Base-by-base conservation (phyloP, 2,113 vertebrate species). In the Capreolus pygargus region DNA sequence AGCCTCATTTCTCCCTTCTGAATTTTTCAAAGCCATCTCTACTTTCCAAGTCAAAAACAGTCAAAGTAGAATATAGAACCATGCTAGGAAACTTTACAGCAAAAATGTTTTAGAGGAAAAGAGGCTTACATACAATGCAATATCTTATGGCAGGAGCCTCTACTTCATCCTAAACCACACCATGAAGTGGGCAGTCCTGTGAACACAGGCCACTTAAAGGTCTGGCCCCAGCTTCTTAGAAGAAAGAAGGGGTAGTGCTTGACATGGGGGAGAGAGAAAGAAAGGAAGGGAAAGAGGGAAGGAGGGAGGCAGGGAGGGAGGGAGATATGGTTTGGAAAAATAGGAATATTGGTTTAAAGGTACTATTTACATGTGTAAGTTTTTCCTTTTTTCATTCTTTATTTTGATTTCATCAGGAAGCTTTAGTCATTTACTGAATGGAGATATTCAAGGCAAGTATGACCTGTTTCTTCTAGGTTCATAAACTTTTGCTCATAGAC, bases 61-160 rank as follows among this genome's bases (percentile, higher is more conserved):
- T 94, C 33, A 45, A 55, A 33, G 88, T 50, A 89, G 57, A 92
- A 61, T 50, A 57, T n/a, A n/a, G 0, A 84, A n/a, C 11, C 15
- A 33, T 39, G 64, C 15, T 27, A n/a, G 64, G 39, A 84, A 70
- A 60, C 33, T 57, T 50, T 78, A 47, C 0, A 7, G 43, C 7
- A 87, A 43, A 92, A 93, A 85, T 70, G 64, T 86, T 89, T 50
- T 55, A 91, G 86, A 79, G 45, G 33, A 86, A 89, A 97, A 86
- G 16, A 81, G 50, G n/a, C 45, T 67, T 17, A 25, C 19, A 54
- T 55, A 47, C 2, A 79, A 2, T 39, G 30, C 8, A 23, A 4
- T 90, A 5, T 61, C 52, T 74, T n/a, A 76, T 82, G 43, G 74
- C 52, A 45, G n/a, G 57, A 85, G 7, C n/a, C 30, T 76, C 45